These are phyloP conservation scores for Eurosta solidaginis DNA, from an alignment of 1,140 invertebrate species.

Conservation along the genomic window DNA sequence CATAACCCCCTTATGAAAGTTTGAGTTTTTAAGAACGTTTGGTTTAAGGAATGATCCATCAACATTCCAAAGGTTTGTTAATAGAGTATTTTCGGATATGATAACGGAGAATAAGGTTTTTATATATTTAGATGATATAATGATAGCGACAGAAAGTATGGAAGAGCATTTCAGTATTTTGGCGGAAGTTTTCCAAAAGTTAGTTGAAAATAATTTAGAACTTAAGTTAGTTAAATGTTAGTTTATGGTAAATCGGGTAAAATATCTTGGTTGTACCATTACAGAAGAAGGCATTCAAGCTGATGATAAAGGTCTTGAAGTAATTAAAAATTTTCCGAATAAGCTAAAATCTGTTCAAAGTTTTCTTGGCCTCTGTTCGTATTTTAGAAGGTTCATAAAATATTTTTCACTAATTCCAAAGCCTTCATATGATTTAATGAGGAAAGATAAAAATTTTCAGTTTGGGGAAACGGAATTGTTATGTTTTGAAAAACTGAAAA, in stretches of 20 bases:
- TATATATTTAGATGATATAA: constrained; percentile 37
- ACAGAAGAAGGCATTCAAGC: constrained; percentile 37
- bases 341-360: constrained; percentile 37
- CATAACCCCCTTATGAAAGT: constrained; percentile 46
- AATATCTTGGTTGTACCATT: constrained; percentile 54
- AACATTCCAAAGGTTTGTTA: constrained; percentile 55
- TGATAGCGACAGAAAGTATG: constrained; percentile 27
- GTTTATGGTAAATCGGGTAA: constrained; percentile 44
- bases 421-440: constrained; percentile 42
- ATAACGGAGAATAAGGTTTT: constrained; percentile 29
- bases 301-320: constrained; percentile 38
- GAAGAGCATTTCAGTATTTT: constrained; percentile 35
- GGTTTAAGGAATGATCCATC: constrained; percentile 49
- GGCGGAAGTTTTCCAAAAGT: constrained; percentile 39
- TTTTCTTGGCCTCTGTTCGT: constrained; percentile 40
- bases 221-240: constrained; percentile 57
- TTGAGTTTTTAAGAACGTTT: constrained; percentile 46
- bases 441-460: constrained; percentile 41
- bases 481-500: constrained; percentile 41
- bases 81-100: constrained; percentile 48
- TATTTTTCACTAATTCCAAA: constrained; percentile 42
- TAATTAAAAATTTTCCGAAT: constrained; percentile 39
- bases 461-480: constrained; percentile 38
- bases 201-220: constrained; percentile 50
- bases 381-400: constrained; percentile 41